Percentiles rank a stretch among this genome's conserved stretches.
Evolutionary conservation across 2,113 vertebrate genomes (phyloP).

Genomic region (Rynchops niger): DNA sequence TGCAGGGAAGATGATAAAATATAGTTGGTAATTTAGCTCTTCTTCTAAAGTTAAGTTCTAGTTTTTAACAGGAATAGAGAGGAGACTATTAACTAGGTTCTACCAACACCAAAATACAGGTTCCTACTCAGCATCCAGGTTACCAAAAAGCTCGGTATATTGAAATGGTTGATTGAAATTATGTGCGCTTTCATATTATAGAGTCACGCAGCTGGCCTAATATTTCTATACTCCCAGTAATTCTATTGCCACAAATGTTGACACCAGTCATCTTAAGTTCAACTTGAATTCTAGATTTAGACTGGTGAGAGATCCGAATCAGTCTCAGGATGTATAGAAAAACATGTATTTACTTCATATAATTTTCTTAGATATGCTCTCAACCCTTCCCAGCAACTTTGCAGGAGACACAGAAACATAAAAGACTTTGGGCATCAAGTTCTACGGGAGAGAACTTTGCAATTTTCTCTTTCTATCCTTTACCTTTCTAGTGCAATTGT

Average conservation of each 20-base stretch:
- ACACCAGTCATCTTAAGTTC: background rate
- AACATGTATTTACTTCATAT: background rate
- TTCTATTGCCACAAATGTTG: background rate
- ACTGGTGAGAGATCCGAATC: background rate
- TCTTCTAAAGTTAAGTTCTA: background rate
- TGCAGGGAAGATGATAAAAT: background rate
- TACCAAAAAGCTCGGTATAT: background rate
- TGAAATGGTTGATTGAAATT: background rate
- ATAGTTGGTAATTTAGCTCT: background rate
- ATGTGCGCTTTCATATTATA: background rate
- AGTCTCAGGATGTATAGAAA: background rate
- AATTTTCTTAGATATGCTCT: background rate
- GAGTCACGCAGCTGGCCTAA: background rate
- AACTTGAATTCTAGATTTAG: background rate
- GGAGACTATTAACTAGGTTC: background rate
- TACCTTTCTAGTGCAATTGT: background rate
- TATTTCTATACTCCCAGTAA: background rate
- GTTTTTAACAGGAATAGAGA: background rate
- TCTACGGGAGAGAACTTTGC: background rate
- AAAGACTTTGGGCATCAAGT: background rate
- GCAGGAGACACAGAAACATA: background rate
- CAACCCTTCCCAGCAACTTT: background rate
- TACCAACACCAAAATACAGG: background rate
- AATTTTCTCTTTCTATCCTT: background rate
- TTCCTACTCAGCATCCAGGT: background rate